Evolutionary conservation across 2,888 invertebrate species (phyloP), one percentile per base, ranked within the genome.

Genomic region (Aspidiotus rigidus): DNA sequence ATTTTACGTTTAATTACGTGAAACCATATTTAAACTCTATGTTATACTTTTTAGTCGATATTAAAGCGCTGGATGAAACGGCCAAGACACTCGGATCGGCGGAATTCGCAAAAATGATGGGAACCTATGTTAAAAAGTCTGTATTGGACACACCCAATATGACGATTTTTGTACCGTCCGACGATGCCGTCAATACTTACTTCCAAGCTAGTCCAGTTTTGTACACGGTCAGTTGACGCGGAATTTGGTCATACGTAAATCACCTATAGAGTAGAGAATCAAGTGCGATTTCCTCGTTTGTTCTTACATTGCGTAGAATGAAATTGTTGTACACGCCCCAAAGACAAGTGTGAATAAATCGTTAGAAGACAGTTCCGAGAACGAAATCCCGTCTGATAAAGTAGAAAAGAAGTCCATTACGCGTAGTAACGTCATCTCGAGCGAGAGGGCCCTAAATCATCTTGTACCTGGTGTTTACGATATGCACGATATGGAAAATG

Each of bases 401-500:
- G 15, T 40, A 13, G 62, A 55, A 44, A 69, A 69, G 49, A 60
- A 62, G 41, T 55, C 63, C 15, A 17, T 44, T 11, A 2, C 49
- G 13, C 57, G 62, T 7, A 55, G 41, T 40, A 69, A 63, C 7
- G 57, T 56, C 7, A 62, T 69, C 9, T 62, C 41, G 13, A 62
- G 69, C 44, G 69, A 69, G 62, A 15, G 62, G 42, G 69, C 69
- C 62, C 78, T 83, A 56, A 81, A 82, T 72, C 86, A 87, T 74
- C 79, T 84, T 67, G 80, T 83, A 1, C 76, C 80, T 56, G 85
- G 84, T 7, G 81, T 83, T 72, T 74, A 83, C 16, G 81, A 81
- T 73, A 79, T 84, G 67, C 80, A 82, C 71, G 83, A 84, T 74
- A 75, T 85, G 39, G 77, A 79, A 15, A 85, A 86, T 77, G 82